These are phyloP conservation scores for Neocrepidodera transversa DNA, from an alignment of 2,888 invertebrate genomes.

Conservation along the genomic window DNA sequence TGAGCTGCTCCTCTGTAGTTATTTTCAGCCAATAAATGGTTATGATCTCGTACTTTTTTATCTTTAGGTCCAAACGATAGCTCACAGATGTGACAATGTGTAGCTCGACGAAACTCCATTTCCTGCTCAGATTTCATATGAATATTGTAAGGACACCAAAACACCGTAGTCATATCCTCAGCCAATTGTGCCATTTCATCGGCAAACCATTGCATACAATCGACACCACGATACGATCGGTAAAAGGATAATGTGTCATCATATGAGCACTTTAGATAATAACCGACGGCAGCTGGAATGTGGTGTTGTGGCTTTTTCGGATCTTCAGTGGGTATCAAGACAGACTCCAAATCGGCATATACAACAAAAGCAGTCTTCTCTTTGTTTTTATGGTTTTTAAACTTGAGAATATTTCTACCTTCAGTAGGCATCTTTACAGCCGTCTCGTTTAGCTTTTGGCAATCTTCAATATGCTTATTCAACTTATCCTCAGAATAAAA, in stretches of 20 bases:
- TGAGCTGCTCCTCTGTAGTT: neutral
- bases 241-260: slow-evolving; percentile 20
- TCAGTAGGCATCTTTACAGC: too few species aligned
- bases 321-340: slow-evolving; percentile 4
- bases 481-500: too few species aligned
- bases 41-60: too few species aligned
- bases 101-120: slow-evolving; percentile 4
- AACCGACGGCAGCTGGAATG: slow-evolving; percentile 37
- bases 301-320: slow-evolving; percentile 29
- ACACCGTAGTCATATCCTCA: slow-evolving; percentile 22
- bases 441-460: too few species aligned
- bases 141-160: slow-evolving; percentile 22
- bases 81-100: slow-evolving; percentile 26
- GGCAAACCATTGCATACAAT: slow-evolving; percentile 23
- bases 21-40: too few species aligned
- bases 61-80: too few species aligned
- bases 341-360: too few species aligned
- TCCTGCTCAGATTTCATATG: slow-evolving; percentile 13
- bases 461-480: too few species aligned
- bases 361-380: too few species aligned
- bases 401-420: too few species aligned
- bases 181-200: slow-evolving; percentile 15
- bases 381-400: too few species aligned
- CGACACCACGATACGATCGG: slow-evolving; percentile 6
- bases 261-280: slow-evolving; percentile 42